phyloP scores from a whole-genome alignment of 2,888 invertebrate species.

The Cosmorhoe ocellata region DNA sequence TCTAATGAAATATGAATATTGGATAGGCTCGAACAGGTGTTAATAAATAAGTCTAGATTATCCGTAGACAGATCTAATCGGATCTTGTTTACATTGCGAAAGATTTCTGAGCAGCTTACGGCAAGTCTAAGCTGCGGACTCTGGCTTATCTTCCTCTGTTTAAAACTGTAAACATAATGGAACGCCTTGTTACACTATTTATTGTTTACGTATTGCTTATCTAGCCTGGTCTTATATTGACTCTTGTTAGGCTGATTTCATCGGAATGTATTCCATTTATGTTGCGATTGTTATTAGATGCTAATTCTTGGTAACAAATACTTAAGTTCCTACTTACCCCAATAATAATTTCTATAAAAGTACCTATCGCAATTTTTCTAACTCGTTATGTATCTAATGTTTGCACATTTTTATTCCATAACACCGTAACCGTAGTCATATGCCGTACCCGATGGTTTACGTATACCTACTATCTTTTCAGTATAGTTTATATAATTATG shows the following conservation, averaged over 20 bases:
- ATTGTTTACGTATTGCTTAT: conserved; percentile 69
- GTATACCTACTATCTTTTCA: too few relatives aligned
- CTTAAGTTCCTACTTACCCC: too few relatives aligned
- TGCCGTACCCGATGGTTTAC: too few relatives aligned
- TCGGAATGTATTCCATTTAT: conserved; percentile 63
- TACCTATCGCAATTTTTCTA: too few relatives aligned
- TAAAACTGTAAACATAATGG: conserved; percentile 67
- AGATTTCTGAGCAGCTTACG: conserved; percentile 48
- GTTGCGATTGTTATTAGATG: conserved; percentile 68
- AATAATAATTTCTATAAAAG: too few relatives aligned
- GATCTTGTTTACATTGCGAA: conserved; percentile 74
- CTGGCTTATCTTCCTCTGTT: conserved; percentile 57
- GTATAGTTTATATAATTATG: too few relatives aligned
- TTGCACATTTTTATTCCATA: conserved; percentile 1
- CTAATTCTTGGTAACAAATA: conserved; percentile 54
- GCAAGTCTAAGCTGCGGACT: conserved; percentile 29
- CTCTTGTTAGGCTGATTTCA: conserved; percentile 70
- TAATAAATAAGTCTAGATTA: conserved; percentile 73
- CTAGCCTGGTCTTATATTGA: conserved; percentile 56
- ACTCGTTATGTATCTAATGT: too few relatives aligned
- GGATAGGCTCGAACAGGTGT: conserved; percentile 57
- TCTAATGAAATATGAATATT: conserved; percentile 52
- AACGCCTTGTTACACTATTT: conserved; percentile 64
- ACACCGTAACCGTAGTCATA: too few relatives aligned
- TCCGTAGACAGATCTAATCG: conserved; percentile 67